Base-by-base conservation (phyloP, 1,140 invertebrate genomes). In the Phenacoccus solenopsis region DNA sequence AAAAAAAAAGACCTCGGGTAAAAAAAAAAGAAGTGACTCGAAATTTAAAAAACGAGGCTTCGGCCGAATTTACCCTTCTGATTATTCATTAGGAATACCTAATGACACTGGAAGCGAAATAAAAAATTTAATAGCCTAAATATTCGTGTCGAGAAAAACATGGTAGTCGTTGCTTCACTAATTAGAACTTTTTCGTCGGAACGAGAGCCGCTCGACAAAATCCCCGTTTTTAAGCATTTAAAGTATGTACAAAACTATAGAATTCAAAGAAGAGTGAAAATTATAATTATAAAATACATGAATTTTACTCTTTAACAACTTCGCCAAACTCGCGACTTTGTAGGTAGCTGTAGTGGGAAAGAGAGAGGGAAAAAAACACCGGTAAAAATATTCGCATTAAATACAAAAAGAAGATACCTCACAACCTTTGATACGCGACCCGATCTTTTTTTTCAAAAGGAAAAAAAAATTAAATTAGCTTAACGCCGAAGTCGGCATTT, bases 281-380 rank as follows among this genome's bases (percentile, higher is more conserved):
- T 49, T 49, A 49, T 49, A 49, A 49, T 49, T 49, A 49, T 49
- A 49, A 49, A 49, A 49, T 49, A 49, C 38, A 49, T 49, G 38
- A 49, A 49, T 49, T 49, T 49, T 49, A 16, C 38, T 49, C 12
- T 49, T 49, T 49, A 49, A 49, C 38, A 49, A 49, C 38, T 49
- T 49, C 20, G 20, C 38, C 12, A 49, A 49, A 9, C 20, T 49
- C 38, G 38, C 38, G 20, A 49, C 38, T 49, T 49, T 49, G 13
- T 49, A 5, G 13, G 16, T 16, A n/a, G 12, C 38, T 3, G 38
- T 16, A 49, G 38, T 10, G 13, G 20, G 38, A 2, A 3, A 49
- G 38, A 2, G 38, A 32, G 30, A 32, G 30, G 30, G 30, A 13
- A 32, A 7, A 32, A 32, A 32, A 32, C 30, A 7, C 5, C 30